These are phyloP conservation scores for Neosilurus mollespiculum DNA, from an alignment of 2,797 vertebrate genomes.

Conservation along the genomic window DNA sequence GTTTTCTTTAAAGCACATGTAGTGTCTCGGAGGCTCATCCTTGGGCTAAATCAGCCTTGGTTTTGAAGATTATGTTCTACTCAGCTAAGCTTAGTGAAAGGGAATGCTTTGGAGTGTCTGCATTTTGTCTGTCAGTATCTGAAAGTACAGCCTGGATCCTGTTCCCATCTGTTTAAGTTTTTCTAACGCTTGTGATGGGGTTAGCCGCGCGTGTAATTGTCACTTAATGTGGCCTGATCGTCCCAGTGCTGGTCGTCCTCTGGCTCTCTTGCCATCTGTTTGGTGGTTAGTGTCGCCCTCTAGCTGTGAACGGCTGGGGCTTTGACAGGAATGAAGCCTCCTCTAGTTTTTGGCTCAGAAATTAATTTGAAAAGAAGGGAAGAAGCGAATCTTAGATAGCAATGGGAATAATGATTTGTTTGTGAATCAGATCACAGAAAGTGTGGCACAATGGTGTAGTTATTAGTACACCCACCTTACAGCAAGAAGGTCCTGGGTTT, in stretches of 20 bases:
- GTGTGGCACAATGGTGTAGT: too few relatives aligned
- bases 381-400: background rate
- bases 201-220: conserved; percentile 51
- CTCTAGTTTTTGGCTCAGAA: background rate
- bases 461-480: too few relatives aligned
- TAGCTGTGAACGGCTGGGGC: conserved; percentile 40
- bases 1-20: conserved; percentile 13
- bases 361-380: background rate
- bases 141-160: conserved; percentile 30
- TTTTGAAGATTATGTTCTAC: conserved; percentile 11
- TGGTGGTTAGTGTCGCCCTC: conserved; percentile 52
- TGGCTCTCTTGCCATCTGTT: conserved; percentile 40
- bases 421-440: background rate
- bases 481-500: too few relatives aligned
- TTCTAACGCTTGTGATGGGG: conserved; percentile 43
- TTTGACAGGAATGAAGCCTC: background rate
- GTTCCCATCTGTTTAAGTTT: conserved; percentile 50
- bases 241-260: conserved; percentile 26
- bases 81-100: conserved; percentile 27
- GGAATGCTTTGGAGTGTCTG: conserved; percentile 16
- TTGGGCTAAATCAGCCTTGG: background rate
- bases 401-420: background rate
- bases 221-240: conserved; percentile 36
- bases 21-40: conserved; percentile 8
- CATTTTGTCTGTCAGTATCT: conserved; percentile 11